phyloP scores from a whole-genome alignment of 2,888 invertebrate genomes.

The Teleogryllus oceanicus region DNA sequence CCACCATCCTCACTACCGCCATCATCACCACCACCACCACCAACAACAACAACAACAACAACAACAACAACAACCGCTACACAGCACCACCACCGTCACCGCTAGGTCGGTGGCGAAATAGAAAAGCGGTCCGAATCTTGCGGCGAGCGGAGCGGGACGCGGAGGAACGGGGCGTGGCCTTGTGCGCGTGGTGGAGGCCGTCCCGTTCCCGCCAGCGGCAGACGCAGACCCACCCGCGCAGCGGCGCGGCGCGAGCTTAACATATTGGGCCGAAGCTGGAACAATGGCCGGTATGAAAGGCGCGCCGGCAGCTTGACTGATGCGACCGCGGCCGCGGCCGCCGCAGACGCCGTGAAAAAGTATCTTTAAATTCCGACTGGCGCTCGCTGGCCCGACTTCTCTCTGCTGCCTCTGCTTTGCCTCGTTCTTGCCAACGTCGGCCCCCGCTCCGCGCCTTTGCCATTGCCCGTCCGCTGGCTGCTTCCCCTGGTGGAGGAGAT shows the following conservation, averaged over 20 bases:
- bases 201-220: not conserved
- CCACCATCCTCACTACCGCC: too few species aligned
- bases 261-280: not conserved
- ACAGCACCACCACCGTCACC: too few species aligned
- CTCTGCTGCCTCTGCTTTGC: not conserved
- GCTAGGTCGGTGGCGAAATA: too few species aligned
- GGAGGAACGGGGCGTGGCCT: not conserved
- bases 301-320: not conserved
- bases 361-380: not conserved
- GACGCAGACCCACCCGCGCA: not conserved
- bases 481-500: too few species aligned
- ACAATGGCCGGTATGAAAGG: constrained; percentile 6
- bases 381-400: not conserved
- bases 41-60: too few species aligned
- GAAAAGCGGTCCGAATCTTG: too few species aligned
- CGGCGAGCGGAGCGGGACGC: too few species aligned
- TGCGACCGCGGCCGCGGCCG: not conserved
- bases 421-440: too few species aligned
- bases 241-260: not conserved
- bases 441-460: too few species aligned
- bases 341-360: not conserved
- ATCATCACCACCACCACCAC: too few species aligned
- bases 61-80: too few species aligned
- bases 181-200: not conserved
- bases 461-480: too few species aligned